phyloP scores from a whole-genome alignment of 2,113 vertebrate genomes.

The Saccopteryx leptura region DNA sequence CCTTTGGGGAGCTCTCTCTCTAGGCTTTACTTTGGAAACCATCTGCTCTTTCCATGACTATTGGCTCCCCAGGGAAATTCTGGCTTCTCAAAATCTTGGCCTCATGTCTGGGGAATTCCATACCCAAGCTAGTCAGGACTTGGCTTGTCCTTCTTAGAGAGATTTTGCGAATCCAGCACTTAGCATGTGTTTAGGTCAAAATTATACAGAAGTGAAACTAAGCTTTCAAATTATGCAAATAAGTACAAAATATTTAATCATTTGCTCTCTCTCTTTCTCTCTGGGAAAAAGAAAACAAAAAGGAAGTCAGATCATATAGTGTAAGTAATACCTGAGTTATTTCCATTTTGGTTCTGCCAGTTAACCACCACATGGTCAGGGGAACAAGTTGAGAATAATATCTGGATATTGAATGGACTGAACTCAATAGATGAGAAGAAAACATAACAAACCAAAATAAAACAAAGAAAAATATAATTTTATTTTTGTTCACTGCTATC shows the following conservation, averaged over 20 bases:
- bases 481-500: neutral
- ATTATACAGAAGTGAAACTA: conserved; percentile 44
- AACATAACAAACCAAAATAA: neutral
- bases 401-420: neutral
- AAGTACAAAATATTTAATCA: neutral
- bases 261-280: neutral
- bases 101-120: conserved; percentile 57
- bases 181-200: neutral
- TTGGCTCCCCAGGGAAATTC: conserved; percentile 42
- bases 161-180: conserved; percentile 4
- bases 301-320: neutral
- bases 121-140: neutral
- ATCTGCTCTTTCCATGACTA: neutral
- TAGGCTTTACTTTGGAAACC: conserved; percentile 64
- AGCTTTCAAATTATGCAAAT: conserved; percentile 59
- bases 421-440: neutral
- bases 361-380: neutral
- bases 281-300: no score
- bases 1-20: conserved; percentile 50
- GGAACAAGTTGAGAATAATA: neutral
- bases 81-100: neutral
- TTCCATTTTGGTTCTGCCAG: neutral
- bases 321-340: conserved; percentile 34
- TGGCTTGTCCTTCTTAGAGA: neutral
- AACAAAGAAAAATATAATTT: neutral